A percentile compares a stretch with the other conserved stretches of the same genome.
phyloP scores from a whole-genome alignment of 2,888 invertebrate species.

The Conchocele bisecta region DNA sequence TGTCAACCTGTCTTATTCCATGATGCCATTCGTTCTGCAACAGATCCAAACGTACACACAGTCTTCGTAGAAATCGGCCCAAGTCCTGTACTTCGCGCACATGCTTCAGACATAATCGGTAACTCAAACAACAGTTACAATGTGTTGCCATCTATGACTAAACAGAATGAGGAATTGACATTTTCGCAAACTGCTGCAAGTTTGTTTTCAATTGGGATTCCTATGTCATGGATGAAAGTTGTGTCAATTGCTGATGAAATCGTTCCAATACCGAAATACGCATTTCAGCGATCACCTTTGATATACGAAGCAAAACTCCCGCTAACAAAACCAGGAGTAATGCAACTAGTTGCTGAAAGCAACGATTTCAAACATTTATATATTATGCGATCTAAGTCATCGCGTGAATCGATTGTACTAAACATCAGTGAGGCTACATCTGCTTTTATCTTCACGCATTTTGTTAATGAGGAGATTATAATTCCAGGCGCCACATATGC shows the following conservation, averaged over 20 bases:
- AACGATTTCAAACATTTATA: too few species aligned
- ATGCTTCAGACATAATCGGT: slow-evolving; percentile 21
- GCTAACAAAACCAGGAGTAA: too few species aligned
- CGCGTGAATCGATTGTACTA: too few species aligned
- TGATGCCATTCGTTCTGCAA: slow-evolving; percentile 51
- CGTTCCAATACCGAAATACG: slow-evolving; percentile 59
- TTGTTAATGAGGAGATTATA: slow-evolving; percentile 33
- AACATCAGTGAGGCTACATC: too few species aligned
- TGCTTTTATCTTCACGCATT: too few species aligned
- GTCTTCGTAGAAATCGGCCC: slow-evolving; percentile 74
- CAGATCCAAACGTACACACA: slow-evolving; percentile 29
- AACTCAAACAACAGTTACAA: not conserved
- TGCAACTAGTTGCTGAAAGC: too few species aligned
- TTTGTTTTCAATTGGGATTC: slow-evolving; percentile 29
- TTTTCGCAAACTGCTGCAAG: not conserved
- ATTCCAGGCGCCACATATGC: slow-evolving; percentile 61
- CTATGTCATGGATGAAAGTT: slow-evolving; percentile 23
- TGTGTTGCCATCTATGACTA: slow-evolving; percentile 38
- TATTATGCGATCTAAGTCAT: too few species aligned
- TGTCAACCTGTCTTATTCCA: slow-evolving; percentile 65
- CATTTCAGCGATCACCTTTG: too few species aligned
- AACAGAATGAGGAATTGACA: slow-evolving; percentile 14
- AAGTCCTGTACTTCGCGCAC: slow-evolving; percentile 55
- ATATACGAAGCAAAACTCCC: too few species aligned
- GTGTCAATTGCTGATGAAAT: slow-evolving; percentile 22